Conservation (phyloP, 2,888 invertebrate genomes). For the Andrena minutula region DNA sequence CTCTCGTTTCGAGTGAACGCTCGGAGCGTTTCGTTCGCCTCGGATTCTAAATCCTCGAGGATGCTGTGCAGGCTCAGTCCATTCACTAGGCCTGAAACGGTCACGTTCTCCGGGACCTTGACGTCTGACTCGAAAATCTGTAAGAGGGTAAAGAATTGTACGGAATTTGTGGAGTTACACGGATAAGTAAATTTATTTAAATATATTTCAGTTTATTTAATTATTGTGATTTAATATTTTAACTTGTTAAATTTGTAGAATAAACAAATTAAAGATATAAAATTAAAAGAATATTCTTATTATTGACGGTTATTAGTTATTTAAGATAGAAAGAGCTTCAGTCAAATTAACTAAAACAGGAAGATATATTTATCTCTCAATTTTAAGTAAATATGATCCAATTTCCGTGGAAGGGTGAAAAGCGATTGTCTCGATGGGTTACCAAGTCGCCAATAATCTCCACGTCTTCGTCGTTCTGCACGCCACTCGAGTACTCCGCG, state of each 20-base stretch:
- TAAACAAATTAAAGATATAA: too few relatives aligned
- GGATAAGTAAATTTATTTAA: neutral
- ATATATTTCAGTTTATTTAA: neutral
- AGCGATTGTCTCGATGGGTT: constrained; percentile 21
- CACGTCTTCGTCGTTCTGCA: constrained; percentile 68
- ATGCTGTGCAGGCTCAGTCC: constrained; percentile 46
- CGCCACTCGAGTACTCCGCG: constrained; percentile 61
- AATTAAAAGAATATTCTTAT: neutral
- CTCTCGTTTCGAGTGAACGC: constrained; percentile 41
- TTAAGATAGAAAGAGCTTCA: too few relatives aligned
- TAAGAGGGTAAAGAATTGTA: neutral
- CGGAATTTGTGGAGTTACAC: too few relatives aligned
- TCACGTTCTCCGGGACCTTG: constrained; percentile 41
- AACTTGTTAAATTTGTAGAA: too few relatives aligned
- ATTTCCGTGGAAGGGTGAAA: too few relatives aligned
- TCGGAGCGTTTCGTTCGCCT: neutral
- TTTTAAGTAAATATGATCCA: too few relatives aligned
- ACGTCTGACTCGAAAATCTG: constrained; percentile 72
- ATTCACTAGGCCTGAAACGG: constrained; percentile 67
- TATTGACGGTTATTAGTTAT: neutral
- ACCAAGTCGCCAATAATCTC: constrained; percentile 77
- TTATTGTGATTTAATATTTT: neutral
- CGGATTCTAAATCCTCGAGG: constrained; percentile 11
- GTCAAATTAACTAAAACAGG: neutral
- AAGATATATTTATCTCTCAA: too few relatives aligned